A percentile compares a stretch with the other conserved stretches of the same genome.
Conservation (phyloP, 2,888 invertebrate genomes). For the Conchocele bisecta region DNA sequence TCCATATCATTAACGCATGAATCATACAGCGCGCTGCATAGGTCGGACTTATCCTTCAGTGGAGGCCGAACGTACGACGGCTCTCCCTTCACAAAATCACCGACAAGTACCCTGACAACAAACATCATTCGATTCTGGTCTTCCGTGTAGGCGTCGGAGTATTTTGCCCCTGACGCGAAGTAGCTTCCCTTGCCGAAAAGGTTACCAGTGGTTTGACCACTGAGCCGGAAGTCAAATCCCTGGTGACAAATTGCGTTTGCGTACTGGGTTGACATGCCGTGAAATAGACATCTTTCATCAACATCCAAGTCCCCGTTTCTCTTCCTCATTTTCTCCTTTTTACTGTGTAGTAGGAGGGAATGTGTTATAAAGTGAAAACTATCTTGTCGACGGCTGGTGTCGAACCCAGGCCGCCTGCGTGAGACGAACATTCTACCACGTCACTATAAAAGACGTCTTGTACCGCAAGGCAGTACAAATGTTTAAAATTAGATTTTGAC, state of each 20-base stretch:
- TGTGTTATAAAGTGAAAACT: too few relatives aligned
- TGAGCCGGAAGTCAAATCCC: slow-evolving; percentile 75
- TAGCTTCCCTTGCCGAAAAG: slow-evolving; percentile 74
- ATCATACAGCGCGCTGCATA: slow-evolving; percentile 70
- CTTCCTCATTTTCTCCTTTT: slow-evolving; percentile 61
- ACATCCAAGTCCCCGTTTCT: slow-evolving; percentile 36
- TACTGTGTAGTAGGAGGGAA: too few relatives aligned
- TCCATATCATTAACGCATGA: slow-evolving; percentile 71
- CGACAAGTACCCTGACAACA: slow-evolving; percentile 72
- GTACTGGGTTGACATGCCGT: slow-evolving; percentile 64
- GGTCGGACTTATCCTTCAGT: slow-evolving; percentile 59
- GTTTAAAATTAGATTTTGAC: too few relatives aligned
- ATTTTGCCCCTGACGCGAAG: slow-evolving; percentile 67
- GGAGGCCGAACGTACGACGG: slow-evolving; percentile 71
- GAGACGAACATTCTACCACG: too few relatives aligned
- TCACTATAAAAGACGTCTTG: too few relatives aligned
- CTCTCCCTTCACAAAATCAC: slow-evolving; percentile 66
- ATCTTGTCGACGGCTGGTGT: too few relatives aligned
- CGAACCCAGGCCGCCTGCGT: too few relatives aligned
- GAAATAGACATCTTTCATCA: slow-evolving; percentile 65
- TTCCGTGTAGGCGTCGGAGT: slow-evolving; percentile 62
- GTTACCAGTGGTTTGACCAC: slow-evolving; percentile 65
- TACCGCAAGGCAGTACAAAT: too few relatives aligned
- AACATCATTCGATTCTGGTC: slow-evolving; percentile 59
- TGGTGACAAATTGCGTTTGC: slow-evolving; percentile 70